Conservation (phyloP, 1,140 invertebrate species). For the Palaemon carinicauda region DNA sequence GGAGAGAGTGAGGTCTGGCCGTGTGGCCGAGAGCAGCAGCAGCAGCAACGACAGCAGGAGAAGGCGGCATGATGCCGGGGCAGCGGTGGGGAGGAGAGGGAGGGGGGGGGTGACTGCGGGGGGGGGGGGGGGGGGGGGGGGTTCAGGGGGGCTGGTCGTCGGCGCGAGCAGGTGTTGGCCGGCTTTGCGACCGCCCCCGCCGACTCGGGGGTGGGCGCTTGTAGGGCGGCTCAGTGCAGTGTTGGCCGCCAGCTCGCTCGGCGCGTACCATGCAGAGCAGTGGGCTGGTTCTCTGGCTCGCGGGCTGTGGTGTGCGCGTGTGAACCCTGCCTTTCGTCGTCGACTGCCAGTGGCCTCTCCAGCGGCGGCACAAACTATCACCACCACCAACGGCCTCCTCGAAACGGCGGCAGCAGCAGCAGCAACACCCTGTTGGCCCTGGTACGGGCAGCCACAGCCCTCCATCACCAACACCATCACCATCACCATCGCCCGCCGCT, state of each 20-base stretch:
- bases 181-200: slow-evolving; percentile 2
- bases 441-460: slow-evolving; percentile 42
- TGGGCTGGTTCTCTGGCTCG: slow-evolving; percentile 55
- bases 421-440: slow-evolving; percentile 46
- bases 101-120: neutral
- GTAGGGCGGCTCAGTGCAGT: slow-evolving; percentile 39
- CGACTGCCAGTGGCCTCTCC: neutral
- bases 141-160: neutral
- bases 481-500: neutral
- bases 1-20: neutral
- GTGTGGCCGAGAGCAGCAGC: neutral
- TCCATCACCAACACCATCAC: slow-evolving; percentile 20
- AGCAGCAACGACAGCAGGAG: neutral
- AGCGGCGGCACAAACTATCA: slow-evolving; percentile 5
- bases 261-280: slow-evolving; percentile 58
- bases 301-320: slow-evolving; percentile 50
- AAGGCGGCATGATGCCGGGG: neutral
- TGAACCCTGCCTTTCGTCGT: slow-evolving; percentile 30
- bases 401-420: neutral
- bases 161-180: slow-evolving; percentile 3
- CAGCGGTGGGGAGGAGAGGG: neutral
- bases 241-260: slow-evolving; percentile 39
- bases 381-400: neutral
- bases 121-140: neutral
- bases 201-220: neutral